phyloP scores from a whole-genome alignment of 2,113 vertebrate species.

The Tricholaema leucomelas region DNA sequence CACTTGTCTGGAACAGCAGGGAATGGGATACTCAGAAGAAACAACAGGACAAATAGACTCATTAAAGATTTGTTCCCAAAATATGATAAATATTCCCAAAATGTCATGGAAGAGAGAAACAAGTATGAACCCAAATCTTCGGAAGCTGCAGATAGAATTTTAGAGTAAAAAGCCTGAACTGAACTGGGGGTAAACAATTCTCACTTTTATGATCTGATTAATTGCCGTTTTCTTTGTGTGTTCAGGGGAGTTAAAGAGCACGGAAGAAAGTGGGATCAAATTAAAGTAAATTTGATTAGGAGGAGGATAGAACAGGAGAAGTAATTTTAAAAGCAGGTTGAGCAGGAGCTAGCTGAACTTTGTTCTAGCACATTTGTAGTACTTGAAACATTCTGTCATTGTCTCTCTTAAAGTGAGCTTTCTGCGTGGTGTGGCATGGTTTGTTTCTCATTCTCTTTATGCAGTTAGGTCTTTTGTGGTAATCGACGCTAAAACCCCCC shows the following conservation, averaged over 20 bases:
- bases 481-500: rapidly evolving
- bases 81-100: background rate
- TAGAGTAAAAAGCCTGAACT: background rate
- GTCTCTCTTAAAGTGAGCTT: background rate
- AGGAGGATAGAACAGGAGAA: background rate
- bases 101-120: background rate
- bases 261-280: background rate
- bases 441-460: background rate
- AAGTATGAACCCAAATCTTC: background rate
- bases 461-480: background rate
- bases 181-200: background rate
- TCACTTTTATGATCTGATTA: background rate
- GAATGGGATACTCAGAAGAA: background rate
- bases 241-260: background rate
- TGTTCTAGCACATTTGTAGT: background rate
- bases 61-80: background rate
- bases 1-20: background rate
- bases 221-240: background rate
- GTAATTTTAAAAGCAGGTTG: background rate
- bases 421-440: background rate
- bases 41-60: background rate
- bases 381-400: background rate
- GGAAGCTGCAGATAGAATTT: background rate
- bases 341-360: conserved; percentile 12
- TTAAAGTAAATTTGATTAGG: conserved; percentile 20